Conservation (phyloP, 1,140 invertebrate genomes). For the Drosophila pseudoananassae region DNA sequence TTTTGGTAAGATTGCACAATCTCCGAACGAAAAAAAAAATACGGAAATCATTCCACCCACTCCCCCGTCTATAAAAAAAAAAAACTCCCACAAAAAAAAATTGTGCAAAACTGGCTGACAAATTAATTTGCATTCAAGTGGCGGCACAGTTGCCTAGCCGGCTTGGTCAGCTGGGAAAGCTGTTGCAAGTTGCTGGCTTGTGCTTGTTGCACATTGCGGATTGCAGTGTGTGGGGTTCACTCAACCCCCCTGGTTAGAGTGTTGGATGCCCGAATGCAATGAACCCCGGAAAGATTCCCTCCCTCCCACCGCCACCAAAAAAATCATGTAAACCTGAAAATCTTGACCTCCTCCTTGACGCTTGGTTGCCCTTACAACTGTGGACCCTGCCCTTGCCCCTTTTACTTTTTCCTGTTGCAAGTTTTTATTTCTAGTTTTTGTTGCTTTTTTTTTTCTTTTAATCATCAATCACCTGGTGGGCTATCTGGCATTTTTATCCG, state of each 20-base stretch:
- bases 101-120: constrained; percentile 32
- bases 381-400: constrained; percentile 16
- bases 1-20: constrained; percentile 62
- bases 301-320: not conserved
- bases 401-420: constrained; percentile 9
- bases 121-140: constrained; percentile 70
- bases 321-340: not conserved
- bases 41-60: constrained; percentile 22
- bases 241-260: constrained; percentile 13
- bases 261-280: constrained; percentile 13
- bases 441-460: not conserved
- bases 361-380: constrained; percentile 13
- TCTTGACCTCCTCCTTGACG: constrained; percentile 32
- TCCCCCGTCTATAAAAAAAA: not conserved
- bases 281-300: constrained; percentile 14
- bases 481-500: constrained; percentile 11
- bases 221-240: constrained; percentile 29
- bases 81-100: not conserved
- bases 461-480: constrained; percentile 27
- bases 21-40: constrained; percentile 9
- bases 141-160: constrained; percentile 54
- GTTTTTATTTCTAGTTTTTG: constrained; percentile 11
- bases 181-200: constrained; percentile 14
- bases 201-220: not conserved
- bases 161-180: constrained; percentile 51